phyloP scores from a whole-genome alignment of 2,888 invertebrate genomes.

The Slavum lentiscoides region DNA sequence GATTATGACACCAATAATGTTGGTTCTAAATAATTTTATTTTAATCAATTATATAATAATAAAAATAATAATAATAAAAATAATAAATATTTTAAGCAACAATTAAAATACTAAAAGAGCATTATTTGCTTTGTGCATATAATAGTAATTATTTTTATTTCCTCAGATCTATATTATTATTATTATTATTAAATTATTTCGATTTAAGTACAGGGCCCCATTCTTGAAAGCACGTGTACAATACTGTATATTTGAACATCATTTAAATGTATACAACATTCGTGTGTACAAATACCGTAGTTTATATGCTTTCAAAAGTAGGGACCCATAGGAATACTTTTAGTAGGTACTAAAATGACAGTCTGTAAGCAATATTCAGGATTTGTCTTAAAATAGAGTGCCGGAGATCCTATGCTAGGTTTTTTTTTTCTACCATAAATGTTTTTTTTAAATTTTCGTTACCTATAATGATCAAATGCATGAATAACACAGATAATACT shows the following conservation, averaged over 20 bases:
- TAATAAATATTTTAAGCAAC: constrained; percentile 48
- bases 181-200: constrained; percentile 28
- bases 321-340: constrained; percentile 9
- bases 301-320: constrained; percentile 41
- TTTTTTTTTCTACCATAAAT: constrained; percentile 36
- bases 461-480: constrained; percentile 47
- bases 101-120: constrained; percentile 47
- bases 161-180: constrained; percentile 37
- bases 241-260: constrained; percentile 1
- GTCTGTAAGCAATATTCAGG: constrained; percentile 37
- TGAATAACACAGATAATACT: constrained; percentile 46
- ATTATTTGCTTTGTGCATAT: constrained; percentile 44
- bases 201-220: constrained; percentile 28
- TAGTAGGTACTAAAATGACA: constrained; percentile 25
- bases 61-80: constrained; percentile 42
- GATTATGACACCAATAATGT: constrained; percentile 49
- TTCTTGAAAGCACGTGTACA: not conserved
- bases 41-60: constrained; percentile 41
- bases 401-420: constrained; percentile 31
- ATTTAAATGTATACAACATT: constrained; percentile 22
- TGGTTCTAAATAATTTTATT: constrained; percentile 40
- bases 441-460: constrained; percentile 34
- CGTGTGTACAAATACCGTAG: not conserved
- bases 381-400: constrained; percentile 28
- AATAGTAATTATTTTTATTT: constrained; percentile 33